phyloP scores from a whole-genome alignment of 2,888 invertebrate species.

The Nemapogon koenigi region DNA sequence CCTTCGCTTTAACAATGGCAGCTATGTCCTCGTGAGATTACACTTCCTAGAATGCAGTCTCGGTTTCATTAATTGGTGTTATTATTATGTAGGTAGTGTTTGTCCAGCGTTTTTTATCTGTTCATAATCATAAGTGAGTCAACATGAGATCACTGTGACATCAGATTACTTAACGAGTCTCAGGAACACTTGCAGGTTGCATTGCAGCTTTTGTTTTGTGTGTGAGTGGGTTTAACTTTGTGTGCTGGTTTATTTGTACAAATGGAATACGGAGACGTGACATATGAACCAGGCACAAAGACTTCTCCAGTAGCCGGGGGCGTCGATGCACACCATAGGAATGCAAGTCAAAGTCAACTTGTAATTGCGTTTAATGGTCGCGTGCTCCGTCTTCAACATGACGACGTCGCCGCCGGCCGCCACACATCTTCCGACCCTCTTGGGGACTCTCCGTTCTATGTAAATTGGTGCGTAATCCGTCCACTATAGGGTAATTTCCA shows the following conservation, averaged over 20 bases:
- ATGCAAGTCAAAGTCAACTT: conserved; percentile 7
- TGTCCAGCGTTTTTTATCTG: too few relatives aligned
- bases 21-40: too few relatives aligned
- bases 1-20: too few relatives aligned
- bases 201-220: conserved; percentile 8
- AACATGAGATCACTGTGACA: conserved; percentile 7
- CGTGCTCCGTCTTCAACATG: too few relatives aligned
- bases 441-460: conserved; percentile 25
- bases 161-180: neutral
- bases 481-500: neutral
- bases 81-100: too few relatives aligned
- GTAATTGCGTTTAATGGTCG: conserved; percentile 14
- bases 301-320: conserved; percentile 5
- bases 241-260: conserved; percentile 11
- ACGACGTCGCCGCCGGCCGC: conserved; percentile 11
- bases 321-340: conserved; percentile 2
- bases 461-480: conserved; percentile 17
- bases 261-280: neutral
- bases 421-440: conserved; percentile 17
- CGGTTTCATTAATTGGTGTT: too few relatives aligned
- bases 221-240: conserved; percentile 9
- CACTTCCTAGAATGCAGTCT: too few relatives aligned
- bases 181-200: conserved; percentile 1
- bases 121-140: too few relatives aligned
- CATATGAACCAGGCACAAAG: neutral